Evolutionary conservation across 2,888 invertebrate genomes (phyloP).

Genomic region (Conistra vaccinii): DNA sequence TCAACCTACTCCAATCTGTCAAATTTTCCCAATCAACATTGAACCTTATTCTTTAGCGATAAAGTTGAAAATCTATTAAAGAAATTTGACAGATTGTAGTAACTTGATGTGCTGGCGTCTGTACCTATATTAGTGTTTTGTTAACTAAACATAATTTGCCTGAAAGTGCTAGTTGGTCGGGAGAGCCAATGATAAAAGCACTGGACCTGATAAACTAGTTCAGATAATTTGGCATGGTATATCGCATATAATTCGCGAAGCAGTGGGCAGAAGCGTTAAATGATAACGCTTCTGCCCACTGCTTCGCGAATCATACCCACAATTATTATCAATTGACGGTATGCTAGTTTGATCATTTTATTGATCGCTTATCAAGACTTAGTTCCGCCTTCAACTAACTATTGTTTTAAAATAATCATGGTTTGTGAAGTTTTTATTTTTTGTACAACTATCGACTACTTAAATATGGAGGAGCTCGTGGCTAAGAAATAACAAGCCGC

Average conservation of each 20-base stretch:
- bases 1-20: no score
- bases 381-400: slow-evolving; percentile 15
- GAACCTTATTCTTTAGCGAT: no score
- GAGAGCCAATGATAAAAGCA: slow-evolving; percentile 12
- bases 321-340: slow-evolving; percentile 27
- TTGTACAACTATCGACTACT: not conserved
- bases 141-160: slow-evolving; percentile 12
- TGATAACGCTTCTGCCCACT: no score
- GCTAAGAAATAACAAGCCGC: no score
- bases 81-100: no score
- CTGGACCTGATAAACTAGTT: slow-evolving; percentile 34
- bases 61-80: no score
- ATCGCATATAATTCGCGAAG: slow-evolving; percentile 30
- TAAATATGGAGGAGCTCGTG: no score
- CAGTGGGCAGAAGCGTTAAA: slow-evolving; percentile 49
- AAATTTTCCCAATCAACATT: no score
- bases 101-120: no score
- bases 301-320: slow-evolving; percentile 58
- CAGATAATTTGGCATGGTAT: slow-evolving; percentile 27
- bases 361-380: slow-evolving; percentile 12
- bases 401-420: not conserved
- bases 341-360: slow-evolving; percentile 23
- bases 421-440: not conserved
- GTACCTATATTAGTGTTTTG: not conserved
- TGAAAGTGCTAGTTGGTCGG: not conserved